Percentiles rank a stretch among this genome's conserved stretches.
Evolutionary conservation across 2,888 invertebrate species (phyloP).

Genomic region (Pachycephus smyrnensis): DNA sequence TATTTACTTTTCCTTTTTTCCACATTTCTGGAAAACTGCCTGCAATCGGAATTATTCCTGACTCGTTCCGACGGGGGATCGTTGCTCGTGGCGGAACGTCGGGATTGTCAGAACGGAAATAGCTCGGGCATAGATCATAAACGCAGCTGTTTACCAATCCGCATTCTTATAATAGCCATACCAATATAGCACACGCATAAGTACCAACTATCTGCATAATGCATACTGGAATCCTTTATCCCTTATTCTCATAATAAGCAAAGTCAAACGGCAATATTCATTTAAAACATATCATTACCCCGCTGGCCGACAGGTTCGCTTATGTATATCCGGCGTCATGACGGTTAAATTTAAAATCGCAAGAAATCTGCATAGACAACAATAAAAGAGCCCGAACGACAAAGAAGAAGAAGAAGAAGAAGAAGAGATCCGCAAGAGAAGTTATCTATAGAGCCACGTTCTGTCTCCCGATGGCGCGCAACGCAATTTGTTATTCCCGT

Average conservation of each 20-base stretch:
- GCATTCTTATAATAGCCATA: not conserved
- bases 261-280: not conserved
- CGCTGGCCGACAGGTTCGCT: not conserved
- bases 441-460: not conserved
- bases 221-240: not conserved
- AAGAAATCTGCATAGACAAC: not conserved
- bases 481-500: constrained; percentile 38
- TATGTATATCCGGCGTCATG: too few species aligned
- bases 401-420: not conserved
- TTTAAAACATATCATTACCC: not conserved
- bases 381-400: not conserved
- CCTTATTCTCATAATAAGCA: not conserved
- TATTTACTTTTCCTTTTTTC: too few species aligned
- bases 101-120: constrained; percentile 54
- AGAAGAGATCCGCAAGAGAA: not conserved
- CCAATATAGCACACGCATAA: not conserved
- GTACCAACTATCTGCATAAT: not conserved
- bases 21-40: too few species aligned
- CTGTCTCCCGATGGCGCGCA: constrained; percentile 2
- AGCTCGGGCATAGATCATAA: constrained; percentile 54
- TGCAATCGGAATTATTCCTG: not conserved
- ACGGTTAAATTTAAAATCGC: not conserved
- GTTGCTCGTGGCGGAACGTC: constrained; percentile 57
- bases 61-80: constrained; percentile 40
- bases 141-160: constrained; percentile 29